phyloP scores from a whole-genome alignment of 2,888 invertebrate genomes.

The Tuta absoluta region DNA sequence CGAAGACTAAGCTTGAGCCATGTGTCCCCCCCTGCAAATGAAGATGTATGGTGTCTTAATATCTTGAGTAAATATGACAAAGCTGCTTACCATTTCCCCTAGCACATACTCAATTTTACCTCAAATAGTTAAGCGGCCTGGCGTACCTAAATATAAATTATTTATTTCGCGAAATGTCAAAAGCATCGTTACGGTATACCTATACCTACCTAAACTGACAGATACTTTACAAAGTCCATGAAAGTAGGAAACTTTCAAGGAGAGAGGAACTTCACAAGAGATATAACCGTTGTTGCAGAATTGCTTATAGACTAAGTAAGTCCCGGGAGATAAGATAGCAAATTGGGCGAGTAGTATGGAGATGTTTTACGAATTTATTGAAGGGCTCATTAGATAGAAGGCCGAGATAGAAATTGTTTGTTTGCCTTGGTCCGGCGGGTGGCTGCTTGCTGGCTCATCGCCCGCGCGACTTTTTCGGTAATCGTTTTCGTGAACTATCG shows the following conservation, averaged over 20 bases:
- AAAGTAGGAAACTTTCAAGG: not conserved
- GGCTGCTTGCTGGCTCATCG: no score
- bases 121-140: not conserved
- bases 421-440: not conserved
- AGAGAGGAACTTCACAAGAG: not conserved
- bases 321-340: constrained; percentile 6
- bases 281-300: constrained; percentile 11
- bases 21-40: constrained; percentile 22
- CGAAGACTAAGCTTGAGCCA: not conserved
- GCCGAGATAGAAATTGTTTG: not conserved
- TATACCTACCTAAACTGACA: not conserved
- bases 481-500: no score
- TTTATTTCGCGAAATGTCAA: not conserved
- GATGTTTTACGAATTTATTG: constrained; percentile 10
- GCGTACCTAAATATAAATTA: no score
- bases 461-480: no score
- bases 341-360: not conserved
- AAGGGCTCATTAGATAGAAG: not conserved
- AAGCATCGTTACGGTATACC: not conserved
- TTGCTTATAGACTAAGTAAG: constrained; percentile 8
- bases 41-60: constrained; percentile 19
- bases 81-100: not conserved
- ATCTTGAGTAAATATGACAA: not conserved
- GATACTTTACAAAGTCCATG: constrained; percentile 7
- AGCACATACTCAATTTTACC: not conserved